Evolutionary conservation across 2,888 invertebrate genomes (phyloP), one percentile per base, ranked within the genome.

Genomic region (Augochlorella aurata): DNA sequence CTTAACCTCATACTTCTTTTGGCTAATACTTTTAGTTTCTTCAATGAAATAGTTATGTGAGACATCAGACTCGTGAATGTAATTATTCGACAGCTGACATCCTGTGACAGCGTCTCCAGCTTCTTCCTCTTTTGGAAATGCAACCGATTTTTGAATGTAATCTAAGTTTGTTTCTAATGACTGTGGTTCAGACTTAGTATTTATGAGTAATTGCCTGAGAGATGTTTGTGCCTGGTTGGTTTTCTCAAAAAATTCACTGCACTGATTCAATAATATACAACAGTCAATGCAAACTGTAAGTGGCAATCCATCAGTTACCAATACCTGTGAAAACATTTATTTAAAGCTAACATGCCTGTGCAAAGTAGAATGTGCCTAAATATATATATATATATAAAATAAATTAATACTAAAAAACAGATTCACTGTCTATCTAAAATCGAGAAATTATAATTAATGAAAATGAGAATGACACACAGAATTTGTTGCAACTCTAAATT

Each of bases 281-380:
- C 94, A 94, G 50, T 94, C 94, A 77, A 93, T 88, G 77, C 94
- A 94, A 14, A 94, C 90, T 65, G 89, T 88, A 68, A 94, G 91
- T 8, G 94, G 94, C 47, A 94, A 89, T 61, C 87, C 89, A 82
- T 94, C 94, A 18, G 90, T 93, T 58, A 91, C 84, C 52, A 92
- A 86, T 82, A 94, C 87, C 94, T 94, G 82, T 7, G 85, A 77
- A 68, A 47, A 65, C 21, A 54, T 70, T 65, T 21, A 21, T 63
- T 63, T 44, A 71, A 63, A 63, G 14, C 24, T 61, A 18, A n/a
- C 10, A 47, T 12, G 61, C 16, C 21, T 54, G 38, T 58, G 12
- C 3, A 21, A n/a, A 14, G 8, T 44, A 16, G 4, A 38, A 29
- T 8, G n/a, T 16, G 54, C n/a, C n/a, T n/a, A n/a, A n/a, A n/a